Percentiles rank a stretch among this genome's conserved stretches.
These are phyloP conservation scores for Phortica variegata DNA, from an alignment of 1,140 invertebrate genomes.

Conservation along the genomic window DNA sequence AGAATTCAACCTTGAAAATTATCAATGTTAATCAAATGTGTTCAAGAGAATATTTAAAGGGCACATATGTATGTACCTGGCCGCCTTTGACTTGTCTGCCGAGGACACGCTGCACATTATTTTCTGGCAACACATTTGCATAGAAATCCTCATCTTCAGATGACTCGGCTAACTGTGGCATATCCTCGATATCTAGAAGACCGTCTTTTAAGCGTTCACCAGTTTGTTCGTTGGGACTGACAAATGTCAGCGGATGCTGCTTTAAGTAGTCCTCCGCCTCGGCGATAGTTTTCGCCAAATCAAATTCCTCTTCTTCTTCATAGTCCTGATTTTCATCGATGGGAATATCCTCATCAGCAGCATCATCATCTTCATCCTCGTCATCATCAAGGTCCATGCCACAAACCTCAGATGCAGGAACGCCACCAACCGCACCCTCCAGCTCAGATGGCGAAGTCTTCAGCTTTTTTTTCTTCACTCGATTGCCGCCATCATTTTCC, in stretches of 20 bases:
- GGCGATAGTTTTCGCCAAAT: conserved; percentile 42
- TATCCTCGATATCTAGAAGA: conserved; percentile 24
- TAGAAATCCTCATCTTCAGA: conserved; percentile 32
- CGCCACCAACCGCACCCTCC: conserved; percentile 9
- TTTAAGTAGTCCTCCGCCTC: conserved; percentile 49
- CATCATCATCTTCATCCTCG: conserved; percentile 2
- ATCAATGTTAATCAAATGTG: neutral
- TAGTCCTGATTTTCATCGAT: too few species aligned
- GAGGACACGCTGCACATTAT: conserved; percentile 42
- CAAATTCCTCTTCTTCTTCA: conserved; percentile 38
- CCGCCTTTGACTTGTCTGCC: conserved; percentile 47
- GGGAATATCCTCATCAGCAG: conserved; percentile 26
- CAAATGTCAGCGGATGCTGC: conserved; percentile 46
- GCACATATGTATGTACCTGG: conserved; percentile 31
- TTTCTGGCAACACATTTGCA: conserved; percentile 33
- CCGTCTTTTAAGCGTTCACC: conserved; percentile 26
- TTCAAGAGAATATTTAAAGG: too few species aligned
- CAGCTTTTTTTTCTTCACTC: conserved; percentile 36
- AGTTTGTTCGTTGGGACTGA: conserved; percentile 31
- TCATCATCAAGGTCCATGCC: conserved; percentile 37
- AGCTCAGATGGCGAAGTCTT: conserved; percentile 10
- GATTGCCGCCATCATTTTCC: conserved; percentile 41
- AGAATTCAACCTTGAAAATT: conserved; percentile 33
- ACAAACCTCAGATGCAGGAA: conserved; percentile 18
- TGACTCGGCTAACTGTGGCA: conserved; percentile 13